Evolutionary conservation across 1,140 invertebrate species (phyloP).

Genomic region (Cyrtorhinus lividipennis): DNA sequence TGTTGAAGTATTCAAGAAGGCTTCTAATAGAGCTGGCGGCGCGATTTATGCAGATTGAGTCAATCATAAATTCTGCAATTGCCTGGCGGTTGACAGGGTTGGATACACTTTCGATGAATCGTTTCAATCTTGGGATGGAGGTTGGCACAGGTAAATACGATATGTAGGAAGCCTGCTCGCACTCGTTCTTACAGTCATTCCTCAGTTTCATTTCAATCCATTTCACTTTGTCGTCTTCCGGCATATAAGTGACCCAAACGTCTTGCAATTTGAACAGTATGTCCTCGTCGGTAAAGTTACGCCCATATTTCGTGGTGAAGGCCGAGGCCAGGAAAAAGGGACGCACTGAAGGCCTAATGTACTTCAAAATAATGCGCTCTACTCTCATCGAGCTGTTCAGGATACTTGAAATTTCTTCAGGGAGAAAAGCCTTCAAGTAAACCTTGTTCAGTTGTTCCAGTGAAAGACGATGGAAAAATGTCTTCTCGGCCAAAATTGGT

Average conservation of each 20-base stretch:
- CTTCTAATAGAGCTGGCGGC: neutral
- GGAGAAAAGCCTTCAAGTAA: neutral
- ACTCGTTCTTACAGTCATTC: too few species aligned
- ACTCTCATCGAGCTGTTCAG: neutral
- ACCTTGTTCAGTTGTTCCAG: neutral
- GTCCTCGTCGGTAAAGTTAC: neutral
- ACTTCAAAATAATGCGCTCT: neutral
- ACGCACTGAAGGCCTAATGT: neutral
- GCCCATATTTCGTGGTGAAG: slow-evolving; percentile 4
- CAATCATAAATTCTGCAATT: neutral
- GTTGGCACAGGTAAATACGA: neutral
- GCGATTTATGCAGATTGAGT: neutral
- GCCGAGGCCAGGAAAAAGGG: neutral
- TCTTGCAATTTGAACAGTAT: neutral
- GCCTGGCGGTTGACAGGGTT: neutral
- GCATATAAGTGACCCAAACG: neutral
- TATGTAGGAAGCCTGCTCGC: neutral
- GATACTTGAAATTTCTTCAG: neutral
- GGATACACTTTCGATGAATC: neutral
- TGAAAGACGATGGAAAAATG: neutral
- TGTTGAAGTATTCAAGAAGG: neutral
- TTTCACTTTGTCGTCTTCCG: neutral
- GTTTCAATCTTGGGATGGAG: neutral
- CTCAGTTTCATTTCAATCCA: slow-evolving; percentile 7
- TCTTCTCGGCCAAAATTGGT: slow-evolving; percentile 3